Evolutionary conservation across 2,113 vertebrate species (phyloP).

Genomic region (Hoplias malabaricus): DNA sequence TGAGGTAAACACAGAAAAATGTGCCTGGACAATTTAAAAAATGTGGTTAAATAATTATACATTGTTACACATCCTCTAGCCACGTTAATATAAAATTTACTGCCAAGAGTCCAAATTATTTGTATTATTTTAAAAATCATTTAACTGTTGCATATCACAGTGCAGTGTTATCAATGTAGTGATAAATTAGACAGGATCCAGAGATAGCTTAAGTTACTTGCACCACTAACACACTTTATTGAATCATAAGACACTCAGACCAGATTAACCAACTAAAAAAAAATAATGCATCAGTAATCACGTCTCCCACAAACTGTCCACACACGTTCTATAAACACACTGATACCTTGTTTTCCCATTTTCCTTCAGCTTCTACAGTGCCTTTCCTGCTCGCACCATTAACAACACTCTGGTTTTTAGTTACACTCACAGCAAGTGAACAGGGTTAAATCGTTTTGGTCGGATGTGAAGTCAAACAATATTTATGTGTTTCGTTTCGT

Average conservation of each 20-base stretch:
- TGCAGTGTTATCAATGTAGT: constrained; percentile 21
- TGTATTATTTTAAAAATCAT: background rate
- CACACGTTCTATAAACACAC: constrained; percentile 19
- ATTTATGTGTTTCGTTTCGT: constrained; percentile 46
- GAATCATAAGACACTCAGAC: constrained; percentile 19
- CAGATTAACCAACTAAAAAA: constrained; percentile 14
- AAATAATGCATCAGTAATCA: constrained; percentile 12
- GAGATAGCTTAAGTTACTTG: constrained; percentile 1
- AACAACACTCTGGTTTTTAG: constrained; percentile 34
- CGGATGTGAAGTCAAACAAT: constrained; percentile 41
- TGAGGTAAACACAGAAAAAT: constrained; percentile 70
- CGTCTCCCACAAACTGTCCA: constrained; percentile 19
- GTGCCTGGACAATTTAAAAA: constrained; percentile 41
- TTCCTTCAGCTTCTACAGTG: constrained; percentile 8
- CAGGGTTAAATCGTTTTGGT: constrained; percentile 33
- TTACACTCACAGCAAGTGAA: constrained; percentile 35
- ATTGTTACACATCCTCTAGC: constrained; percentile 38
- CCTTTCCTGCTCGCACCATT: constrained; percentile 21
- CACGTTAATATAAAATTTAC: constrained; percentile 2
- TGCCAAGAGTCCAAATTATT: constrained; percentile 5
- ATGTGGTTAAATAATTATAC: constrained; percentile 41
- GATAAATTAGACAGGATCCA: constrained; percentile 10
- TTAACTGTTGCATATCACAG: constrained; percentile 29
- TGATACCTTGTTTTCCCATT: constrained; percentile 41
- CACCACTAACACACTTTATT: constrained; percentile 21